Conservation (phyloP, 2,888 invertebrate species). For the Strigamia transsilvanica region DNA sequence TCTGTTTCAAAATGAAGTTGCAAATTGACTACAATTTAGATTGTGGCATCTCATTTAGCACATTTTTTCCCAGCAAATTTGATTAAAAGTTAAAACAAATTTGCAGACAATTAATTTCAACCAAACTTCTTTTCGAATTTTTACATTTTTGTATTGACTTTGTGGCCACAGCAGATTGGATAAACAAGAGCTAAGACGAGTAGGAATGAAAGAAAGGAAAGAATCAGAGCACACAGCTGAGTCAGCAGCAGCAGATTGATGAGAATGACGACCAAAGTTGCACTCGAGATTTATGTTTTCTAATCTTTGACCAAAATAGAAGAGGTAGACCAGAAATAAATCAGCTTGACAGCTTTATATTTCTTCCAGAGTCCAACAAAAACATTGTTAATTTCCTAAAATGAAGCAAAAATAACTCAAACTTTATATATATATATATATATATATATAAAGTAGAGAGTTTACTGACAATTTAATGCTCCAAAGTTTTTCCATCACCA, state of each 20-base stretch:
- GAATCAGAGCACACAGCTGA: not conserved
- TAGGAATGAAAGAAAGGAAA: not conserved
- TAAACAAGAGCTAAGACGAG: too few relatives aligned
- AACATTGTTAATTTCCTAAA: not conserved
- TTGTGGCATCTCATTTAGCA: not conserved
- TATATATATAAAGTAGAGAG: not conserved
- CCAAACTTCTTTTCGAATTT: too few relatives aligned
- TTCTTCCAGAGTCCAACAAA: not conserved
- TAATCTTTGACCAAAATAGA: slow-evolving; percentile 2
- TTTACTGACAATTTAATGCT: not conserved
- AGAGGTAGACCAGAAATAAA: slow-evolving; percentile 3
- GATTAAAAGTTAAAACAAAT: too few relatives aligned
- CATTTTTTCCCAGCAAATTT: not conserved
- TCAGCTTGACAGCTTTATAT: not conserved
- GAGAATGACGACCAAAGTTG: slow-evolving; percentile 2
- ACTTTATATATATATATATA: not conserved
- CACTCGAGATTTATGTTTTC: slow-evolving; percentile 2
- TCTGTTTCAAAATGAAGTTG: slow-evolving; percentile 1
- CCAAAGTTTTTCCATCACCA: not conserved
- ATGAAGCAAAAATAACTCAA: too few relatives aligned
- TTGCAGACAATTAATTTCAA: too few relatives aligned
- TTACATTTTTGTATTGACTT: too few relatives aligned
- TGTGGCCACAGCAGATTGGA: too few relatives aligned
- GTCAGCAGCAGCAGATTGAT: not conserved
- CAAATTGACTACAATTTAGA: not conserved